phyloP scores from a whole-genome alignment of 2,113 vertebrate genomes.

The Pteruthius melanotis region DNA sequence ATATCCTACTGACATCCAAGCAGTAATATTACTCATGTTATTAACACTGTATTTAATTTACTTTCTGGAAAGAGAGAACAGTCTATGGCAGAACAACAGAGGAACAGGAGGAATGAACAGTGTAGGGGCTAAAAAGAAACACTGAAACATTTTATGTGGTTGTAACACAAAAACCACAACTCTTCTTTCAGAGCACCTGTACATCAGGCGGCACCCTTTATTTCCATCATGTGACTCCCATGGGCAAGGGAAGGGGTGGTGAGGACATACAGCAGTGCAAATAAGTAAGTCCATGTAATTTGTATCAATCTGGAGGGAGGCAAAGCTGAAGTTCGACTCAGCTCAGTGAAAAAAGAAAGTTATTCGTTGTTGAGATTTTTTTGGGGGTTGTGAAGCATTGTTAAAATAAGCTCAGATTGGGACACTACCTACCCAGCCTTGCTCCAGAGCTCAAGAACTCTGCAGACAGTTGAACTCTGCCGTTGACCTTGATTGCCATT shows the following conservation, averaged over 20 bases:
- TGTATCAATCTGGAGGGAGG: neutral
- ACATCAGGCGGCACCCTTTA: neutral
- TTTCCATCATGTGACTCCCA: neutral
- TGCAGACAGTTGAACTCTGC: neutral
- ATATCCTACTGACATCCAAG: neutral
- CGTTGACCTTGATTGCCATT: neutral
- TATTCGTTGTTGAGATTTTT: neutral
- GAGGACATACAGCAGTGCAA: neutral
- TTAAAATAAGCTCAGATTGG: neutral
- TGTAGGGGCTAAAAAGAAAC: neutral
- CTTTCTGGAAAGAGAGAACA: neutral
- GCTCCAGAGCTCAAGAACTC: neutral
- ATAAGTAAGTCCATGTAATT: neutral
- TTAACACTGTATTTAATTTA: neutral
- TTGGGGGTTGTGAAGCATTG: neutral
- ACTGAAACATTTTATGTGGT: neutral
- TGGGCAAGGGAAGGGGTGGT: fast-evolving
- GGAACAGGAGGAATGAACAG: neutral
- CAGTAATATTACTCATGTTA: neutral
- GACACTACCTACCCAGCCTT: neutral
- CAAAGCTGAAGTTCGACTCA: neutral
- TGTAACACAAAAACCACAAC: neutral
- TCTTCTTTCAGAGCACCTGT: neutral
- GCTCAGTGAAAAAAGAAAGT: neutral
- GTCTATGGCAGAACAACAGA: neutral